Evolutionary conservation across 2,888 invertebrate genomes (phyloP).

Genomic region (Megamerina dolium): DNA sequence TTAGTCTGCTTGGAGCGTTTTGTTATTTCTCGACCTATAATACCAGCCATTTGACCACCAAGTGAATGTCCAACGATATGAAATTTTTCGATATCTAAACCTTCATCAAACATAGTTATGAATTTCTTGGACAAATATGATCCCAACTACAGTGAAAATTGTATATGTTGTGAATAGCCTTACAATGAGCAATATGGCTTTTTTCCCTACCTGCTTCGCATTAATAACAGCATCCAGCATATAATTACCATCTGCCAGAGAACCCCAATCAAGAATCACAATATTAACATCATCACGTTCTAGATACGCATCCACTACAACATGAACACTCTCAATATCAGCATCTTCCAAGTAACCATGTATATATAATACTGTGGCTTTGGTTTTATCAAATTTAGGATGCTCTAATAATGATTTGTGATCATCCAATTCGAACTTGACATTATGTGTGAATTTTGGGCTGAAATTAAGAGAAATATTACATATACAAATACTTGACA

Average conservation of each 20-base stretch:
- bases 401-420: slow-evolving; percentile 31
- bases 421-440: slow-evolving; percentile 35
- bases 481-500: background rate
- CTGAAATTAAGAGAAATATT: too few species aligned
- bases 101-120: slow-evolving; percentile 38
- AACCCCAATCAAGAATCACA: slow-evolving; percentile 45
- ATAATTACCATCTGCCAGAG: slow-evolving; percentile 47
- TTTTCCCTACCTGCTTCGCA: slow-evolving; percentile 32
- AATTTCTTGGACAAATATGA: slow-evolving; percentile 38
- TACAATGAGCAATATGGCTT: background rate
- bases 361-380: slow-evolving; percentile 55
- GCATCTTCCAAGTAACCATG: slow-evolving; percentile 58
- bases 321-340: slow-evolving; percentile 55
- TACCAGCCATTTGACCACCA: slow-evolving; percentile 45
- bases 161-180: background rate
- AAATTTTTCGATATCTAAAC: slow-evolving; percentile 37
- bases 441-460: slow-evolving; percentile 36
- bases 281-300: slow-evolving; percentile 41
- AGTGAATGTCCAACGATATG: slow-evolving; percentile 48
- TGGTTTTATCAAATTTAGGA: slow-evolving; percentile 44
- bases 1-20: slow-evolving; percentile 25
- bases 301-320: slow-evolving; percentile 45
- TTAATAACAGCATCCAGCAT: slow-evolving; percentile 45
- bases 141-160: slow-evolving; percentile 26
- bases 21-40: slow-evolving; percentile 39